Conservation (phyloP, 2,113 vertebrate species). For the Poeciliopsis occidentalis region DNA sequence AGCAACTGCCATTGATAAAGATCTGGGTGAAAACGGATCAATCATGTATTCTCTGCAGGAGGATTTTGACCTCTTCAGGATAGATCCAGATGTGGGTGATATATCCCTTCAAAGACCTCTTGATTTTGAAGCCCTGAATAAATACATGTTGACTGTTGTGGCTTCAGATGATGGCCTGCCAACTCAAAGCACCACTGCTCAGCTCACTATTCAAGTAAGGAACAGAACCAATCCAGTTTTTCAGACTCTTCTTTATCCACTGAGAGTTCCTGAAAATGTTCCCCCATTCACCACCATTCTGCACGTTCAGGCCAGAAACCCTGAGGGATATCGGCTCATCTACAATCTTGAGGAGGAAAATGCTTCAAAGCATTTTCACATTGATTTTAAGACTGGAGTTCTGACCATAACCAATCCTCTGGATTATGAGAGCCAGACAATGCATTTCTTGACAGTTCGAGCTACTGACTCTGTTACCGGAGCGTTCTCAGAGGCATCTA, state of each 20-base stretch:
- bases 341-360: conserved; percentile 94
- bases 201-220: conserved; percentile 89
- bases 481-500: conserved; percentile 88
- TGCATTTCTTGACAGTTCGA: conserved; percentile 86
- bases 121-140: conserved; percentile 91
- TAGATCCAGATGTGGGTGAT: conserved; percentile 91
- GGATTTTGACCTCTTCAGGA: conserved; percentile 89
- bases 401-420: conserved; percentile 87
- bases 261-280: conserved; percentile 92
- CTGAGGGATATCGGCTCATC: conserved; percentile 92
- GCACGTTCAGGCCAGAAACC: conserved; percentile 94
- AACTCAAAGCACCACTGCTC: conserved; percentile 77
- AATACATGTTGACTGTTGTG: conserved; percentile 87
- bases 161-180: conserved; percentile 87
- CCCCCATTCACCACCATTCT: conserved; percentile 89
- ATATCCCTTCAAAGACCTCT: conserved; percentile 90
- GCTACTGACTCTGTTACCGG: conserved; percentile 93
- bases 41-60: conserved; percentile 87
- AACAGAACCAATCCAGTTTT: conserved; percentile 94
- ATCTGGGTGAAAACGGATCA: conserved; percentile 85
- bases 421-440: conserved; percentile 88
- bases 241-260: conserved; percentile 89
- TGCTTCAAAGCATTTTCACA: conserved; percentile 84
- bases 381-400: conserved; percentile 94
- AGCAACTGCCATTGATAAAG: conserved; percentile 87